Conservation (phyloP, 2,113 vertebrate species). For the Myxocyprinus asiaticus region DNA sequence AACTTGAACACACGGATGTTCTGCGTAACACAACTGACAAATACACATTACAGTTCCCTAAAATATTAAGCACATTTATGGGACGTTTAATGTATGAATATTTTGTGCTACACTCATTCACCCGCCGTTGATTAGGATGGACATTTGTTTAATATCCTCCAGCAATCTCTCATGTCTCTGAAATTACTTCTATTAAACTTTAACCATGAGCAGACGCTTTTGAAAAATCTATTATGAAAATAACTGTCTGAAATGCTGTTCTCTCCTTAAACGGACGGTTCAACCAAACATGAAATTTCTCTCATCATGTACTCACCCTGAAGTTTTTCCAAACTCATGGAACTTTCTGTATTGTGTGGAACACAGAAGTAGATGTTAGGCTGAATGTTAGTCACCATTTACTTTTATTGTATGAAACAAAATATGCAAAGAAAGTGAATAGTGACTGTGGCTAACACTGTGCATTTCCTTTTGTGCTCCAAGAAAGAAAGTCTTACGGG, state of each 20-base stretch:
- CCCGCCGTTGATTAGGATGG: neutral
- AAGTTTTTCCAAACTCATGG: too few relatives aligned
- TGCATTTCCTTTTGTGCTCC: too few relatives aligned
- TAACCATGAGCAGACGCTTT: neutral
- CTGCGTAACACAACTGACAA: neutral
- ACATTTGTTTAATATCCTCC: neutral
- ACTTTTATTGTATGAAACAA: too few relatives aligned
- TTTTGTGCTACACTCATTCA: neutral
- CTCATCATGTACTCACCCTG: too few relatives aligned
- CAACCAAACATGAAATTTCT: too few relatives aligned
- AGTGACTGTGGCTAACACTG: too few relatives aligned
- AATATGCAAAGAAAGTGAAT: too few relatives aligned
- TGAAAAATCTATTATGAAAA: neutral
- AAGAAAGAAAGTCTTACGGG: too few relatives aligned
- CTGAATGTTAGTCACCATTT: too few relatives aligned
- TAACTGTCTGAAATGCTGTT: neutral
- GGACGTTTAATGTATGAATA: slow-evolving; percentile 5
- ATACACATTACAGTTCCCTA: neutral
- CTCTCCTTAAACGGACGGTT: too few relatives aligned
- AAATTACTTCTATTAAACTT: neutral
- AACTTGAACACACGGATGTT: neutral
- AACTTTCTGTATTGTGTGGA: too few relatives aligned
- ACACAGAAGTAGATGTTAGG: too few relatives aligned
- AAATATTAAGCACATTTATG: slow-evolving; percentile 12
- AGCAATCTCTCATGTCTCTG: neutral